Base-by-base conservation (phyloP, 2,888 invertebrate genomes). In the Subacronicta megacephala region DNA sequence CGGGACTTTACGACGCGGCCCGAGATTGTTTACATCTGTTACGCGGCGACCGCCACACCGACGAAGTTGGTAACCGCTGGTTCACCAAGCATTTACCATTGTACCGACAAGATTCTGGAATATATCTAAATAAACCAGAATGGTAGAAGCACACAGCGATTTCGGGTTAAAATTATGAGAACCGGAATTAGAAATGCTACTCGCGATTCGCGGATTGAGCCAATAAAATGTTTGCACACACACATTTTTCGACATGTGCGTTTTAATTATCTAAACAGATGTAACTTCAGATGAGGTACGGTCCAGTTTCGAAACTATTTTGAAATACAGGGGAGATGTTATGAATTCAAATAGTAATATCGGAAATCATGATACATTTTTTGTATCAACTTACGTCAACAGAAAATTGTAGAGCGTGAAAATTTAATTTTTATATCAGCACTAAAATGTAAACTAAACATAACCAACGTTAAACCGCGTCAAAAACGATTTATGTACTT, bases 21-120 rank as follows among this genome's bases (percentile, higher is more conserved):
- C 87, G 89, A 90, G 92, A 93, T 91, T 94, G 93, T 94, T 93
- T 93, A 94, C 93, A 93, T 94, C 93, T 94, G 93, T 84, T 90
- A 88, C 92, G 83, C 84, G 84, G 81, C 88, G 87, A 90, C 84
- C 82, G 89, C 89, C 87, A 84, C 84, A 81, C 85, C 84, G 81
- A 83, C 85, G 85, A 92, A 92, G 90, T 93, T 91, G 90, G 87
- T 90, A 90, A 92, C 92, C 92, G 82, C 90, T 86, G 89, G 76
- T 73, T 78, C 80, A 85, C 85, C 86, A 82, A 87, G 84, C 80
- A 79, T 82, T 82, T 82, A 80, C 78, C 77, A 68, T 77, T 67
- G 71, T 69, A 33, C 52, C 18, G 9, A 10, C 49, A 2, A 73
- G 59, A 20, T 65, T 61, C 68, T 53, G 57, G 54, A 65, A 72